A percentile compares a stretch with the other conserved stretches of the same genome.
phyloP scores from a whole-genome alignment of 2,113 vertebrate genomes.

The Desmodus rotundus region DNA sequence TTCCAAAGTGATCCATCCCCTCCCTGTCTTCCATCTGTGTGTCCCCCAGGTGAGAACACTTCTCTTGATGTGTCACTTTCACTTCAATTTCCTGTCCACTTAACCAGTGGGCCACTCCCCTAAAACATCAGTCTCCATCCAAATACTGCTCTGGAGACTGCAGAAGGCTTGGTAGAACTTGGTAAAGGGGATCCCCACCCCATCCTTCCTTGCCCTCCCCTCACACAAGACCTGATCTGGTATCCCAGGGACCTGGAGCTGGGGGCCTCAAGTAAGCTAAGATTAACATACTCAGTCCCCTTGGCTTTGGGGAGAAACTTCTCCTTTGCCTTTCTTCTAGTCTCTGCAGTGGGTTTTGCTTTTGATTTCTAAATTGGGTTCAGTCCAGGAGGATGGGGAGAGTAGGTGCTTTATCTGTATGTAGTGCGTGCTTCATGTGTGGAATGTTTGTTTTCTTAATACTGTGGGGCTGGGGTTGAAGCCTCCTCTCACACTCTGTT shows the following conservation, averaged over 20 bases:
- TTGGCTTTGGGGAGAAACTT: constrained; percentile 12
- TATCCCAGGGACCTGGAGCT: background rate
- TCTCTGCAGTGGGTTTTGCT: constrained; percentile 22
- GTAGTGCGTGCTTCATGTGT: constrained; percentile 28
- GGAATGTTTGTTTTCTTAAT: constrained; percentile 14
- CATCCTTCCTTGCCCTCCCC: background rate
- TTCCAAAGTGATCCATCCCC: background rate
- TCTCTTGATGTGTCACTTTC: background rate
- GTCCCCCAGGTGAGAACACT: background rate
- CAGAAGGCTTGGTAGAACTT: background rate
- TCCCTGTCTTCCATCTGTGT: background rate
- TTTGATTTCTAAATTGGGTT: constrained; percentile 37
- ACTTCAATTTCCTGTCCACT: background rate
- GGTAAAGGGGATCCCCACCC: background rate
- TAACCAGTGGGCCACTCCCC: background rate
- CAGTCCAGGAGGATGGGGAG: background rate
- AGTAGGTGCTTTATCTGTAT: constrained; percentile 37
- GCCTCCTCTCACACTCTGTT: background rate
- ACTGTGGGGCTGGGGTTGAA: background rate
- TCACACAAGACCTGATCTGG: background rate
- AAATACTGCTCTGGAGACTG: background rate
- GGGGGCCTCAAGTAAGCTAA: background rate
- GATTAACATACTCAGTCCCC: background rate
- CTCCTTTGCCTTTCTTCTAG: background rate
- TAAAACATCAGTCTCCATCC: background rate